Evolutionary conservation across 2,113 vertebrate genomes (phyloP), one percentile per base, ranked within the genome.

Genomic region (Platanista minor): DNA sequence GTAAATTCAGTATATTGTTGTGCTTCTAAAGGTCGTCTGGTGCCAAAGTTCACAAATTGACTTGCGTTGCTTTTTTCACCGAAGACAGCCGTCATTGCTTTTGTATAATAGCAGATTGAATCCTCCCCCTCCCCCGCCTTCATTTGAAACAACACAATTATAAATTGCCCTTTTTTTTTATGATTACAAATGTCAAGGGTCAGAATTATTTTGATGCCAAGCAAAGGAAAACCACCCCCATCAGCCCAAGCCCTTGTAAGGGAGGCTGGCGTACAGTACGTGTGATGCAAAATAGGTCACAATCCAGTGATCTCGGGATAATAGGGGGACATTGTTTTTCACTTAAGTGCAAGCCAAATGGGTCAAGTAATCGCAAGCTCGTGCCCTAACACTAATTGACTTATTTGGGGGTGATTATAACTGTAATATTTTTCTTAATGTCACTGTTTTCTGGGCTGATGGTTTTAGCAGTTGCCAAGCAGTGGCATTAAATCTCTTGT

Each of bases 1-100:
- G 99, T 99, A 99, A 99, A 99, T 99, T 99, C 99, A 95, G 97
- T 98, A 98, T 98, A 98, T 99, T 99, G 98, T 98, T 99, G 98
- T 99, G 99, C 98, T 99, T 99, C 98, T 99, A 99, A 99, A 99
- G 99, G 99, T 99, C 99, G 98, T 97, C 96, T 4, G 67, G 98
- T 99, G 99, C 99, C 99, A 99, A 98, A 99, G 99, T 99, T 99
- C 99, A 99, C 99, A 99, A 99, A 99, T 99, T 99, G 99, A 99
- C 99, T 99, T 98, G 96, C 97, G 97, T 98, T 98, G 98, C 99
- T 98, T 98, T 98, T 81, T 91, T 97, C 98, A 92, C 97, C 23
- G 11, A 96, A 98, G 98, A 98, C 99, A 99, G 99, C 99, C 98
- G 72, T 99, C 98, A 98, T 97, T 98, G 98, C 99, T 98, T 97